Evolutionary conservation across 1,140 invertebrate genomes (phyloP).

Genomic region (Drosophila pseudoobscura): DNA sequence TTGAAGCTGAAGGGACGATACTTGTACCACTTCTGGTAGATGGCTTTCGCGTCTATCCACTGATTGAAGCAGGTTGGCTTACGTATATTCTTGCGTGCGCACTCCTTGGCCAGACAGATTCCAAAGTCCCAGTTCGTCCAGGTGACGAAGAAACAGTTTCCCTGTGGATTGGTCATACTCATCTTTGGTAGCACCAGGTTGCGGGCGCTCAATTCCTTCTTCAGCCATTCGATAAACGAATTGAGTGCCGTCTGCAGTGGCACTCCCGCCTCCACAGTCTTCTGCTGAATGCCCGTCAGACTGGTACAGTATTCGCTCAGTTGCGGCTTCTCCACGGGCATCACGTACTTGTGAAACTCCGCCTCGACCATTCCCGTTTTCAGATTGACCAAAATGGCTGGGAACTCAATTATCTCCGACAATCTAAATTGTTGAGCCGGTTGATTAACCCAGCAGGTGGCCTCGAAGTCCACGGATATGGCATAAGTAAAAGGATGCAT

Average conservation of each 20-base stretch:
- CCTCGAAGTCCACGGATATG: slow-evolving; percentile 84
- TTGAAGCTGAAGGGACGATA: slow-evolving; percentile 83
- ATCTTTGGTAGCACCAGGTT: too few species aligned
- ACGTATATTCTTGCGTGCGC: slow-evolving; percentile 74
- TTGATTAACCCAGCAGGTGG: slow-evolving; percentile 84
- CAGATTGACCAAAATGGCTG: slow-evolving; percentile 88
- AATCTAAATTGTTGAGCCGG: slow-evolving; percentile 72
- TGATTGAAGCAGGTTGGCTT: slow-evolving; percentile 82
- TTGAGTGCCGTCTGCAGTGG: too few species aligned
- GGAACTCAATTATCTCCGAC: slow-evolving; percentile 87
- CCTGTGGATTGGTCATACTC: too few species aligned
- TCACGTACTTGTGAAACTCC: slow-evolving; percentile 88
- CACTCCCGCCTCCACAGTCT: slow-evolving; percentile 33
- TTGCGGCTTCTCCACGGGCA: slow-evolving; percentile 86
- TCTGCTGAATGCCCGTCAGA: slow-evolving; percentile 86
- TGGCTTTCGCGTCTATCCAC: slow-evolving; percentile 83
- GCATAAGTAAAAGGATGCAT: slow-evolving; percentile 79
- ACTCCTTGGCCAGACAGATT: too few species aligned
- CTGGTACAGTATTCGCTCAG: slow-evolving; percentile 87
- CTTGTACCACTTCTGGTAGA: slow-evolving; percentile 83
- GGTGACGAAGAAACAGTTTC: too few species aligned
- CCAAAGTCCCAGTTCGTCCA: too few species aligned
- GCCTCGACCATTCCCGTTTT: slow-evolving; percentile 85
- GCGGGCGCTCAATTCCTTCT: too few species aligned
- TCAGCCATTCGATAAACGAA: too few species aligned